These are phyloP conservation scores for Agrenia bidenticulata DNA, from an alignment of 2,888 invertebrate genomes.

Conservation along the genomic window DNA sequence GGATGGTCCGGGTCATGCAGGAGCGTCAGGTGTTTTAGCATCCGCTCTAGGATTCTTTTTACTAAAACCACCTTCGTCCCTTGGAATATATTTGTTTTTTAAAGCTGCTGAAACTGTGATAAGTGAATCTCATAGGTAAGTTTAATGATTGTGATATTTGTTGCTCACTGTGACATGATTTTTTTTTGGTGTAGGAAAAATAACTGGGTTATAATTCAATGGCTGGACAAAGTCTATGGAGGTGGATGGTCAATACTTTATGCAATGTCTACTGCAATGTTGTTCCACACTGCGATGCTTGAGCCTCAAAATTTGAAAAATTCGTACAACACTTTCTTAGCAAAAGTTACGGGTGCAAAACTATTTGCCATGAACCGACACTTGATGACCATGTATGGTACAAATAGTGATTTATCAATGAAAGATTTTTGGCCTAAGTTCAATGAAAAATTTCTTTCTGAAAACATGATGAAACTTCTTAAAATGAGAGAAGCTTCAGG, in stretches of 20 bases:
- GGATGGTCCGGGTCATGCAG: conserved; percentile 45
- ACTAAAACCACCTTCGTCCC: conserved; percentile 45
- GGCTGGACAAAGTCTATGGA: conserved; percentile 49
- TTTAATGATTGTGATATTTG: neutral
- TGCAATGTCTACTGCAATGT: conserved; percentile 72
- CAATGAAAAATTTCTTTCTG: conserved; percentile 41
- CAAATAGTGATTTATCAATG: conserved; percentile 47
- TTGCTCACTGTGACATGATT: neutral
- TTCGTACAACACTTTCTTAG: conserved; percentile 81
- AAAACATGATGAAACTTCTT: conserved; percentile 44
- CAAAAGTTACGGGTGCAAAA: conserved; percentile 67
- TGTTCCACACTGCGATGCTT: conserved; percentile 75
- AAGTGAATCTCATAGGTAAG: conserved; percentile 49
- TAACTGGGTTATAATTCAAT: conserved; percentile 47
- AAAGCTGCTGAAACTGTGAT: conserved; percentile 50
- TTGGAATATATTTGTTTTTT: conserved; percentile 50
- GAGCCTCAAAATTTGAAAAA: conserved; percentile 76
- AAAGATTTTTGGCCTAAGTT: conserved; percentile 50
- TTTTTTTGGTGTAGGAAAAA: conserved; percentile 33
- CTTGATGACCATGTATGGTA: conserved; percentile 45
- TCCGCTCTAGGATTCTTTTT: conserved; percentile 49
- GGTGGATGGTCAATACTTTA: conserved; percentile 63
- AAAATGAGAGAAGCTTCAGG: conserved; percentile 38
- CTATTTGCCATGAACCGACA: conserved; percentile 51
- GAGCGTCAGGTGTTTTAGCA: conserved; percentile 49